These are phyloP conservation scores for Troides oblongomaculatus DNA, from an alignment of 2,888 invertebrate genomes.

Conservation along the genomic window DNA sequence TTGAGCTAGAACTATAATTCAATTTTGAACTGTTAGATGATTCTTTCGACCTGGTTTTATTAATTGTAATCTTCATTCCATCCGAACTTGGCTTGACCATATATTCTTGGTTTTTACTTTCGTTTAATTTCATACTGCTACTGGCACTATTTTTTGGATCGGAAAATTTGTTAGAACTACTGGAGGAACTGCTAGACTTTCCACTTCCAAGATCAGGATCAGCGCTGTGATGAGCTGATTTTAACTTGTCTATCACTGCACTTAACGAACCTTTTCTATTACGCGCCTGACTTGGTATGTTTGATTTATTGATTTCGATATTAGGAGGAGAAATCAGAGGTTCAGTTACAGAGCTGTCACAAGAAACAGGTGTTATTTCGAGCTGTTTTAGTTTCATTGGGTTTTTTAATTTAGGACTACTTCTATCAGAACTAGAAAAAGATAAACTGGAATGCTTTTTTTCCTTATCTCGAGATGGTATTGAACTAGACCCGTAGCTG, in stretches of 20 bases:
- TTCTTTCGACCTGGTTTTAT: slow-evolving; percentile 90
- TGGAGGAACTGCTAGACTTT: slow-evolving; percentile 71
- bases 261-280: slow-evolving; percentile 88
- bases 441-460: slow-evolving; percentile 75
- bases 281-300: slow-evolving; percentile 81
- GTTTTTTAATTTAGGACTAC: slow-evolving; percentile 84
- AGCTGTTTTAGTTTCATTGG: slow-evolving; percentile 84
- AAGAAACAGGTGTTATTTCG: slow-evolving; percentile 80
- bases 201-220: slow-evolving; percentile 73
- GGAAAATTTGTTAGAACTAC: slow-evolving; percentile 65
- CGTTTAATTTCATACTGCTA: slow-evolving; percentile 60
- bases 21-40: slow-evolving; percentile 76
- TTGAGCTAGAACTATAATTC: slow-evolving; percentile 69
- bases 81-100: slow-evolving; percentile 94
- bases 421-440: slow-evolving; percentile 78
- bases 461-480: slow-evolving; percentile 76
- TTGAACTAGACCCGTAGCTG: slow-evolving; percentile 63
- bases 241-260: slow-evolving; percentile 92
- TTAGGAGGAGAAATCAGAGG: slow-evolving; percentile 75
- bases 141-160: slow-evolving; percentile 72
- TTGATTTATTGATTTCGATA: slow-evolving; percentile 81
- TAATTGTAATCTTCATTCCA: slow-evolving; percentile 94
- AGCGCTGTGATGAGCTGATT: slow-evolving; percentile 84
- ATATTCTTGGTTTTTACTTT: slow-evolving; percentile 88
- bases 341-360: slow-evolving; percentile 68